Conservation (phyloP, 2,113 vertebrate genomes). For the Coptodon rendalli region DNA sequence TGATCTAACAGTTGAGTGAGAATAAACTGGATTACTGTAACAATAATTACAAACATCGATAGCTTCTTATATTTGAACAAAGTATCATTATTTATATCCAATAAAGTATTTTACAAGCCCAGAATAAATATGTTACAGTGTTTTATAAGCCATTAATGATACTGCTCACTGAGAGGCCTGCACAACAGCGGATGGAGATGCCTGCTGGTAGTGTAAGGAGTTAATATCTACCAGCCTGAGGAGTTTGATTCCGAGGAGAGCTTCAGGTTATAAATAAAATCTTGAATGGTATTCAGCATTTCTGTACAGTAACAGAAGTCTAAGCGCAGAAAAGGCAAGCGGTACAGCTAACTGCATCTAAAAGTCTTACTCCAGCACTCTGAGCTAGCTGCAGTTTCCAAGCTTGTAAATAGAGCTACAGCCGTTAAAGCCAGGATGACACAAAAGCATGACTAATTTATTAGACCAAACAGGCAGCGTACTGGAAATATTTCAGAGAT, state of each 20-base stretch:
- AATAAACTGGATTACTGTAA: background rate
- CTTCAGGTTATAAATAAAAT: background rate
- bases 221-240: background rate
- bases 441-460: conserved; percentile 1
- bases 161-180: background rate
- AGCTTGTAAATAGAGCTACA: background rate
- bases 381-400: background rate
- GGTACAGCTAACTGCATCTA: background rate
- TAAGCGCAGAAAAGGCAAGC: background rate
- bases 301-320: background rate
- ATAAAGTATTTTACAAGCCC: background rate
- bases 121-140: background rate
- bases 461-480: background rate
- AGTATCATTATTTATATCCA: background rate
- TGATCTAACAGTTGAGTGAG: background rate
- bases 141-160: background rate
- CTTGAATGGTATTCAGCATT: background rate
- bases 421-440: background rate
- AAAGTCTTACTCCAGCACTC: background rate
- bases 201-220: background rate
- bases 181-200: background rate
- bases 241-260: background rate
- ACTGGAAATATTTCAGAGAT: background rate
- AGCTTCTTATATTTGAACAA: background rate
- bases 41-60: background rate